Conservation (phyloP, 2,113 vertebrate genomes). For the Rynchops niger region DNA sequence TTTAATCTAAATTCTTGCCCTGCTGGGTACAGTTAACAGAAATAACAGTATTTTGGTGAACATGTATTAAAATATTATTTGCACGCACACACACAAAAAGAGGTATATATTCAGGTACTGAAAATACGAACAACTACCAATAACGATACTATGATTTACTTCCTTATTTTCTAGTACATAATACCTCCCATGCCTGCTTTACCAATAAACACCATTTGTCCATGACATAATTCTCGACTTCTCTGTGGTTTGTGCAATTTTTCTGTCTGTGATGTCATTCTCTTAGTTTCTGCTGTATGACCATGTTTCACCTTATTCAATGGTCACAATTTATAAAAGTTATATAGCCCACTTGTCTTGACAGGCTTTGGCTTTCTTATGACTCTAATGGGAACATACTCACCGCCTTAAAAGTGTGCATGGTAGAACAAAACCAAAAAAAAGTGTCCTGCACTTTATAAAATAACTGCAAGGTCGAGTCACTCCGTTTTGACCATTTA, state of each 20-base stretch:
- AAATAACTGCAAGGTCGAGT: background rate
- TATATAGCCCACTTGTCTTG: background rate
- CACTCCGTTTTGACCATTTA: background rate
- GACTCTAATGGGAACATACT: accelerated
- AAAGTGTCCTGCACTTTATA: background rate
- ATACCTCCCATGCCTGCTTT: background rate
- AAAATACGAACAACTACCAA: background rate
- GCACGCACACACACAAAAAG: background rate
- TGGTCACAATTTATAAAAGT: accelerated
- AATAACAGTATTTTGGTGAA: background rate
- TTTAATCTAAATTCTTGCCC: background rate
- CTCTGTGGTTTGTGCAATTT: too few species aligned
- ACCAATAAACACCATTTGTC: background rate
- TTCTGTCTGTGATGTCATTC: background rate
- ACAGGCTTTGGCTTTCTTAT: background rate
- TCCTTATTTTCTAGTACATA: background rate
- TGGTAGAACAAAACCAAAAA: background rate
- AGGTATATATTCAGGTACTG: too few species aligned
- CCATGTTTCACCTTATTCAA: background rate
- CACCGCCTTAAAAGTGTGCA: background rate
- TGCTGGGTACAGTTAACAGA: background rate
- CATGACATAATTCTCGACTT: background rate
- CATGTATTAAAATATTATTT: background rate
- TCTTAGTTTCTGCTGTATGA: background rate
- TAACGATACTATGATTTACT: background rate